phyloP scores from a whole-genome alignment of 2,113 vertebrate species.

The Heterotilapia buettikoferi region DNA sequence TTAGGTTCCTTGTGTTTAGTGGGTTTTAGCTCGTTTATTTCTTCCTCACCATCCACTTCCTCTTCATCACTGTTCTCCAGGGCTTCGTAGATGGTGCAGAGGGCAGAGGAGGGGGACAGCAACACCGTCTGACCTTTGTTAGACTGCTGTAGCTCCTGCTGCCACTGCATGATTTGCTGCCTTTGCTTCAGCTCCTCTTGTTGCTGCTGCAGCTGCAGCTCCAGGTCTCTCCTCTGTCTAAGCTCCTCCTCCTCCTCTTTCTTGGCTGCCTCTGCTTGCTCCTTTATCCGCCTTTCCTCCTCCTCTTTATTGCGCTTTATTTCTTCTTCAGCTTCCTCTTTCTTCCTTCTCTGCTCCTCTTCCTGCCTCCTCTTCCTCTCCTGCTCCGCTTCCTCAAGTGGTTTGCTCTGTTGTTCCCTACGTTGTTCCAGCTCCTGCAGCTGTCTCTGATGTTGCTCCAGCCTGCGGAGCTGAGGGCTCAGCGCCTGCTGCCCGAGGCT shows the following conservation, averaged over 20 bases:
- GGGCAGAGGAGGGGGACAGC: conserved; percentile 64
- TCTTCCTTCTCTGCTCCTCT: conserved; percentile 41
- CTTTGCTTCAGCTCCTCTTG: conserved; percentile 65
- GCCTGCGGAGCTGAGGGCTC: conserved; percentile 67
- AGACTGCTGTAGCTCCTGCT: conserved; percentile 57
- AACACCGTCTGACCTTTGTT: conserved; percentile 19
- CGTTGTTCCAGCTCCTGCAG: conserved; percentile 68
- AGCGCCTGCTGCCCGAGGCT: conserved; percentile 21
- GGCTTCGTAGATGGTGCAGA: conserved; percentile 74
- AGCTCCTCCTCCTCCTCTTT: conserved; percentile 22
- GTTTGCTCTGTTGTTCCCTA: conserved; percentile 50
- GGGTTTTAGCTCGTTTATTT: neutral
- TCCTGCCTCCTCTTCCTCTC: conserved; percentile 51
- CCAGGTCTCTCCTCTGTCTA: conserved; percentile 38
- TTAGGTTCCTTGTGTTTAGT: neutral
- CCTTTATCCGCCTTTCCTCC: neutral
- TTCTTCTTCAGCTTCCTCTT: conserved; percentile 35
- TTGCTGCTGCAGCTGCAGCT: conserved; percentile 61
- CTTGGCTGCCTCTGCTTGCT: neutral
- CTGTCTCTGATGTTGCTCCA: conserved; percentile 71
- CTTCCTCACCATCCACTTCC: conserved; percentile 18
- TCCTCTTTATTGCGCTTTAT: conserved; percentile 45
- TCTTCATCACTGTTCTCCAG: conserved; percentile 66
- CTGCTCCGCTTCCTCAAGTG: conserved; percentile 47
- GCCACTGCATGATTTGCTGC: conserved; percentile 68